phyloP scores from a whole-genome alignment of 1,140 invertebrate genomes.

The Zaprionus gabonicus region DNA sequence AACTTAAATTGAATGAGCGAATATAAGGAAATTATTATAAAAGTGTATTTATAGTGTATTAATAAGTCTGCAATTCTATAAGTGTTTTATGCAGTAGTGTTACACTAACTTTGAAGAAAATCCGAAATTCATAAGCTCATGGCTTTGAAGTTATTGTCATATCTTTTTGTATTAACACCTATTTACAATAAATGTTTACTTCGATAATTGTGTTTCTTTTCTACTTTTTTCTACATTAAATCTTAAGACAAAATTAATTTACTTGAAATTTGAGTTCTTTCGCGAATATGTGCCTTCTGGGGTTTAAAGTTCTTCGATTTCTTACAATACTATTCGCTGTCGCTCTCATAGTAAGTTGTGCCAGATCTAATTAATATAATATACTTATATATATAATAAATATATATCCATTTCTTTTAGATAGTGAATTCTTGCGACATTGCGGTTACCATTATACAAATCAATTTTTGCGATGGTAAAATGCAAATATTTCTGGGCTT shows the following conservation, averaged over 20 bases:
- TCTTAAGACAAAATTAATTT: not conserved
- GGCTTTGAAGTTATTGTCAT: not conserved
- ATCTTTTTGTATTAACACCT: not conserved
- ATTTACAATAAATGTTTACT: not conserved
- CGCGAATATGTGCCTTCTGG: constrained; percentile 21
- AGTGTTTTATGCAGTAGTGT: too few relatives aligned
- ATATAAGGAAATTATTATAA: too few relatives aligned
- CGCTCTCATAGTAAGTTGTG: not conserved
- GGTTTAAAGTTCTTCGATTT: not conserved
- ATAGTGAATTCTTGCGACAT: constrained; percentile 7
- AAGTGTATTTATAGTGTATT: too few relatives aligned
- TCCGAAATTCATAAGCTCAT: not conserved
- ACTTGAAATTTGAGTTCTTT: not conserved
- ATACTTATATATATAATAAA: not conserved
- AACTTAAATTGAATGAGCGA: too few relatives aligned
- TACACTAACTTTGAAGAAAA: too few relatives aligned
- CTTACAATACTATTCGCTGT: not conserved
- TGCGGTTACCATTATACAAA: not conserved
- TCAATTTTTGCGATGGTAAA: not conserved
- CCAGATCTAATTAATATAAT: not conserved
- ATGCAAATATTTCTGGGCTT: not conserved
- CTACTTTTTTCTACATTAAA: not conserved
- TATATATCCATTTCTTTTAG: not conserved
- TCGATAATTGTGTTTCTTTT: not conserved
- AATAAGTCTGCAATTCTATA: too few relatives aligned